These are phyloP conservation scores for Semaprochilodus insignis DNA, from an alignment of 2,797 vertebrate species.

Conservation along the genomic window DNA sequence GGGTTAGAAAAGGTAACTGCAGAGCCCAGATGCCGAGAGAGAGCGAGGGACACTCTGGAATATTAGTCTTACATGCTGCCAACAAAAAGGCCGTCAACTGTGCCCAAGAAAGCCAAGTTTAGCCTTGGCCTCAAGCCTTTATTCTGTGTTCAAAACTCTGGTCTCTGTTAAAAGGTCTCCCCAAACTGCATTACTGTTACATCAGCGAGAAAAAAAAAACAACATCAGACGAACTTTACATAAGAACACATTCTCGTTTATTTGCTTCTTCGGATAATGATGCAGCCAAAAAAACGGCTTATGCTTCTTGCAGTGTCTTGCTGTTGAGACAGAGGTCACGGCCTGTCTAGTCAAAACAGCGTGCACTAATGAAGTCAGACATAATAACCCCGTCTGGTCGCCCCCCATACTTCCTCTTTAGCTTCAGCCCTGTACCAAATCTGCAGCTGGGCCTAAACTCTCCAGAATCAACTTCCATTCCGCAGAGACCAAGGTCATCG, in stretches of 20 bases:
- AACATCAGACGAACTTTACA: background rate
- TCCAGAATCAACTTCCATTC: constrained; percentile 5
- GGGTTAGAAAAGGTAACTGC: constrained; percentile 43
- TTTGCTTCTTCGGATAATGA: background rate
- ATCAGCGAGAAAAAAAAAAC: background rate
- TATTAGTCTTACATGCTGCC: background rate
- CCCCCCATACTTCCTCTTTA: background rate
- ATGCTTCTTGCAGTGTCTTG: background rate
- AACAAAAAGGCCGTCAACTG: constrained; percentile 11
- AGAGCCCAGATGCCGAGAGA: constrained; percentile 36
- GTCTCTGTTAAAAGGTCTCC: constrained; percentile 1
- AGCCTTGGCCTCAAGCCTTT: constrained; percentile 8
- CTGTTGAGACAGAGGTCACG: background rate
- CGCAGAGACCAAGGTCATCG: constrained; percentile 25
- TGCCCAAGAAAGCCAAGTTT: constrained; percentile 4
- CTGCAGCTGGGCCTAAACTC: background rate
- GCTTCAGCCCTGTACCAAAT: background rate
- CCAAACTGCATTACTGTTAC: background rate
- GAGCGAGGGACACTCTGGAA: background rate
- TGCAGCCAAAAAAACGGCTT: background rate
- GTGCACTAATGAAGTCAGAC: background rate
- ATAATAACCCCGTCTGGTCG: background rate
- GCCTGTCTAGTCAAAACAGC: background rate
- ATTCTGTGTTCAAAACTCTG: constrained; percentile 14
- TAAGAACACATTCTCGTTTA: background rate